phyloP scores from a whole-genome alignment of 2,797 vertebrate genomes.

The Alfaro cultratus region DNA sequence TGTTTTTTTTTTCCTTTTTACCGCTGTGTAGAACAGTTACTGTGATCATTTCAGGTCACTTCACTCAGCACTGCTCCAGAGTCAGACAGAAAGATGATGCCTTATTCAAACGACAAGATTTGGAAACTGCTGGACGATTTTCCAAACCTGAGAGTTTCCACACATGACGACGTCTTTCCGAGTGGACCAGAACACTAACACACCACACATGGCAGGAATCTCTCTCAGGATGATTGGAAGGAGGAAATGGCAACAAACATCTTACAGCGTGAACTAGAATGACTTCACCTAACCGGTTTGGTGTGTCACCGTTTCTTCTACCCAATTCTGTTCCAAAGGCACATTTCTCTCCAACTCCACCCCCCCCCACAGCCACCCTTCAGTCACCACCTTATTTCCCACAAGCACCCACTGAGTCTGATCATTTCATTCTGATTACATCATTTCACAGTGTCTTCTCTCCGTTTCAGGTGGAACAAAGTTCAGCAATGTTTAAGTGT shows the following conservation, averaged over 20 bases:
- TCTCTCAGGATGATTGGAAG: no score
- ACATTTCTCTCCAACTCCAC: neutral
- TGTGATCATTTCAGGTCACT: neutral
- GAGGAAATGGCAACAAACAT: no score
- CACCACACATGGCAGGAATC: no score
- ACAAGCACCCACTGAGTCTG: neutral
- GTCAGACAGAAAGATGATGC: neutral
- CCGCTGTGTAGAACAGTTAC: neutral
- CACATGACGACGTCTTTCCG: no score
- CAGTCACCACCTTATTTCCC: neutral
- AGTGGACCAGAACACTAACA: no score
- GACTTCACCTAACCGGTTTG: neutral
- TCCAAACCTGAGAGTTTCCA: no score
- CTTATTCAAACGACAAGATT: no score
- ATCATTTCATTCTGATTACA: neutral
- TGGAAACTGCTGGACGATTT: no score
- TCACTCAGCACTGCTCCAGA: neutral
- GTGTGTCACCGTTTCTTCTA: neutral
- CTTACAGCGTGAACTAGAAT: neutral
- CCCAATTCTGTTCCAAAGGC: neutral
- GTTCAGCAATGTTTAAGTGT: neutral
- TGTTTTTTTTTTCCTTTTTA: neutral
- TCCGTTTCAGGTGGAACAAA: neutral
- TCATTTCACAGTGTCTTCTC: neutral
- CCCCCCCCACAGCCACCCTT: neutral